Evolutionary conservation across 2,888 invertebrate species (phyloP), one percentile per base, ranked within the genome.

Genomic region (Aleiodes testaceus): DNA sequence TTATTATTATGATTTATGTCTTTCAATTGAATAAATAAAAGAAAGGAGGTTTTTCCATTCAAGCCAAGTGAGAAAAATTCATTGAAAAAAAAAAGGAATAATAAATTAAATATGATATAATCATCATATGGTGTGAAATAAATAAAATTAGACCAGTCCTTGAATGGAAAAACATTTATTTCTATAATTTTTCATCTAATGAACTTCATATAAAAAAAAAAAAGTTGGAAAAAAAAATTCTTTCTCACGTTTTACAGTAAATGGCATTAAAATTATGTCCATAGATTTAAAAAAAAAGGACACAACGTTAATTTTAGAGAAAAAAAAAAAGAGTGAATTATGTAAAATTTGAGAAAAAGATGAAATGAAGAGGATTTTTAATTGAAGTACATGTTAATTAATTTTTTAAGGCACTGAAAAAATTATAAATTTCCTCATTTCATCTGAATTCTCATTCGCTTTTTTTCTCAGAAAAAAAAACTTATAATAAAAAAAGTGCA

Each of bases 81-180:
- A 79, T 26, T 5, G n/a, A n/a, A n/a, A n/a, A n/a, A 79, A 82
- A 45, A 75, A 76, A 82, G 84, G 81, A 81, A 80, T 72, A 70
- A 64, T 69, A 72, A 72, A 75, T 66, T 63, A 14, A 59, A 70
- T 78, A 78, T 69, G 72, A 73, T 75, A 80, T 66, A 67, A 79
- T 79, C 74, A 77, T 80, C 79, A 76, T 80, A 79, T 85, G 84
- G 84, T 85, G 80, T 75, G 76, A 83, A 76, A 84, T 81, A 85
- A 86, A 86, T 85, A 85, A 85, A 83, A 79, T 82, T 75, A 85
- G 81, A 84, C 84, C 79, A 85, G 79, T 85, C 81, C 85, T 86
- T 85, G 86, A 86, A 86, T 86, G 86, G 86, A 86, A 86, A 86
- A 86, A 86, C 85, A 82, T 86, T 86, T 86, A 86, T 86, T 86